These are phyloP conservation scores for Euschistus heros DNA, from an alignment of 1,140 invertebrate genomes.

Conservation along the genomic window DNA sequence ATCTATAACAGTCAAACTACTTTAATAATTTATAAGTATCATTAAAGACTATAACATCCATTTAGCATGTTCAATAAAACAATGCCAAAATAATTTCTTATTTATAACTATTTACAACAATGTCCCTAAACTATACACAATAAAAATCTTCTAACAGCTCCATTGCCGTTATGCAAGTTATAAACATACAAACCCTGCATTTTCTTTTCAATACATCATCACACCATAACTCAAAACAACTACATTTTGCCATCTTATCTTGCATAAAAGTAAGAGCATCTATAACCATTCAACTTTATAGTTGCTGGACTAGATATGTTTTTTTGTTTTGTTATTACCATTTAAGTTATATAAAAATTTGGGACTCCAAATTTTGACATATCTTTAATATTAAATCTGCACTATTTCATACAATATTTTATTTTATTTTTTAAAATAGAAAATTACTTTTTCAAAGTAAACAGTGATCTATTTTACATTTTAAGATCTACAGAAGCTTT, in stretches of 20 bases:
- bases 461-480: neutral
- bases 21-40: slow-evolving; percentile 8
- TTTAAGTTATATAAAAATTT: neutral
- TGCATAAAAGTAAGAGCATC: neutral
- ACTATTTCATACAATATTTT: neutral
- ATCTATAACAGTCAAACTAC: slow-evolving; percentile 4
- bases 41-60: neutral
- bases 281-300: slow-evolving; percentile 4
- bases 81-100: slow-evolving; percentile 7
- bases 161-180: neutral
- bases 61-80: neutral
- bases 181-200: slow-evolving; percentile 11
- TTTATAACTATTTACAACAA: slow-evolving; percentile 13
- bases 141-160: neutral
- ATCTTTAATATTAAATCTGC: neutral
- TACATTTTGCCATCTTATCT: neutral
- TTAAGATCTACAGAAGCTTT: no score
- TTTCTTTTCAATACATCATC: slow-evolving; percentile 1
- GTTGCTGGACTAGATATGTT: slow-evolving; percentile 11
- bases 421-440: neutral
- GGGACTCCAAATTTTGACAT: neutral
- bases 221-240: neutral
- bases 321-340: neutral
- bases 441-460: neutral
- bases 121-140: slow-evolving; percentile 10